Conservation (phyloP, 2,113 vertebrate species). For the Castor canadensis region DNA sequence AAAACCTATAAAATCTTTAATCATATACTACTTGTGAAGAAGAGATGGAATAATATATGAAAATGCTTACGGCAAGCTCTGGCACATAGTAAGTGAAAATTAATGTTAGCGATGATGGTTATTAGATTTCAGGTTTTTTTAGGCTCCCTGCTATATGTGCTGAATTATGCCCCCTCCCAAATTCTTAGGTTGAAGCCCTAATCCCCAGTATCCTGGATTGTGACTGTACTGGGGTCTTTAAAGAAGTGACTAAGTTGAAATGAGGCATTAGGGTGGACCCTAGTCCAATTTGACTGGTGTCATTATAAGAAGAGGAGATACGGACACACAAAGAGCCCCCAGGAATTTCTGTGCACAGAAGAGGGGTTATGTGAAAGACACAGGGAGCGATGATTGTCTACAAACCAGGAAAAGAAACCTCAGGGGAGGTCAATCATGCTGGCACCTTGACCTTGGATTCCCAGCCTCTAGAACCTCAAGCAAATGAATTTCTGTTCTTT, state of each 20-base stretch:
- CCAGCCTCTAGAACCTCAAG: not conserved
- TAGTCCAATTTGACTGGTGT: not conserved
- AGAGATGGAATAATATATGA: not conserved
- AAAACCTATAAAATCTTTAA: no score
- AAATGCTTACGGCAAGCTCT: not conserved
- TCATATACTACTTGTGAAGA: not conserved
- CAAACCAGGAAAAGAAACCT: not conserved
- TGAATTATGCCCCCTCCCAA: not conserved
- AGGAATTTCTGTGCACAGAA: not conserved
- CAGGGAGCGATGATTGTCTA: not conserved
- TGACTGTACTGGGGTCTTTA: not conserved
- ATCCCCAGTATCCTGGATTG: not conserved
- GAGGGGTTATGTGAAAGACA: fast-evolving
- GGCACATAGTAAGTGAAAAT: not conserved
- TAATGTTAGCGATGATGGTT: not conserved
- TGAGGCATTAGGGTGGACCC: not conserved
- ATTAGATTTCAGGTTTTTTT: not conserved
- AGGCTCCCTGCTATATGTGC: not conserved
- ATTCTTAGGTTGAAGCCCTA: not conserved
- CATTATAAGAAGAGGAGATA: not conserved
- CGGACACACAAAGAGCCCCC: not conserved
- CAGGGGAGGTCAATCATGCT: not conserved
- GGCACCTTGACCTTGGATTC: not conserved
- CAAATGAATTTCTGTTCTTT: not conserved
- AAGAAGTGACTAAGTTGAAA: not conserved